phyloP scores from a whole-genome alignment of 2,888 invertebrate species.

The Sminthurides aquaticus region DNA sequence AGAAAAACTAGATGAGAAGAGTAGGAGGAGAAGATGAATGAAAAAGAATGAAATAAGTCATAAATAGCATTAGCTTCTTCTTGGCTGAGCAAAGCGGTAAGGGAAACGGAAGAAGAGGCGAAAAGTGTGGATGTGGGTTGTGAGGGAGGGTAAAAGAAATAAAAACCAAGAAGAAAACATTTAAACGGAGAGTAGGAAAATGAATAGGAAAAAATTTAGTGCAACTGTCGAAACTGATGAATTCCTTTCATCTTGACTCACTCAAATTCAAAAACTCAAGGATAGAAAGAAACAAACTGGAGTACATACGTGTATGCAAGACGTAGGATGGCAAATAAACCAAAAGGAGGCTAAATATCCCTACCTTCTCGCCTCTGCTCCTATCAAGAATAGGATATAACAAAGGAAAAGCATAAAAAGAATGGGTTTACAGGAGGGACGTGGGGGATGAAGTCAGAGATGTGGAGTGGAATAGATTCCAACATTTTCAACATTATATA shows the following conservation, averaged over 20 bases:
- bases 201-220: not conserved
- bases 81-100: not conserved
- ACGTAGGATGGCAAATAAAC: too few relatives aligned
- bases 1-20: not conserved
- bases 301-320: too few relatives aligned
- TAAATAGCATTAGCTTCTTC: not conserved
- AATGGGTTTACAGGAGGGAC: not conserved
- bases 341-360: too few relatives aligned
- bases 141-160: not conserved
- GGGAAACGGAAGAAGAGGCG: not conserved
- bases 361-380: too few relatives aligned
- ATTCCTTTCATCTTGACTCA: too few relatives aligned
- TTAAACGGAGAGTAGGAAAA: not conserved
- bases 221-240: too few relatives aligned
- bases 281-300: too few relatives aligned
- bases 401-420: not conserved
- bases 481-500: too few relatives aligned
- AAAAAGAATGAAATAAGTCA: not conserved
- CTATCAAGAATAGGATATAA: too few relatives aligned
- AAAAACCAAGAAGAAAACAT: not conserved
- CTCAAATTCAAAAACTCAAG: too few relatives aligned
- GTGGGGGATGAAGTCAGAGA: not conserved
- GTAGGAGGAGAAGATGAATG: not conserved
- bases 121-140: not conserved
- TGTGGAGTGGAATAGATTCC: not conserved